These are phyloP conservation scores for Thelaira solivaga DNA, from an alignment of 2,888 invertebrate species.

Conservation along the genomic window DNA sequence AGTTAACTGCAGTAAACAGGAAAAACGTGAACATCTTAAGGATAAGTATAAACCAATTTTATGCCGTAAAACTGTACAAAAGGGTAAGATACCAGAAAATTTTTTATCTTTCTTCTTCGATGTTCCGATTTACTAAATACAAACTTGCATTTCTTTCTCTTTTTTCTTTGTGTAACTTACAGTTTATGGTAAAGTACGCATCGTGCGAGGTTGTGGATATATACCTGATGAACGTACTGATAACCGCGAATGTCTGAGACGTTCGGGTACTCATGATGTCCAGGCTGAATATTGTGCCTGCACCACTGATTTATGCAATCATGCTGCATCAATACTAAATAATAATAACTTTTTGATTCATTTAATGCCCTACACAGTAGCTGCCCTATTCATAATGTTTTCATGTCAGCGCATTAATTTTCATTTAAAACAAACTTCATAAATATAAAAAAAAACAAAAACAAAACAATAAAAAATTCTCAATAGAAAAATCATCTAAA, in stretches of 20 bases:
- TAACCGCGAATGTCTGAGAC: slow-evolving; percentile 81
- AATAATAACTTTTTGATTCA: slow-evolving; percentile 66
- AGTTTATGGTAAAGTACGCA: slow-evolving; percentile 86
- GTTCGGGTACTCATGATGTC: slow-evolving; percentile 86
- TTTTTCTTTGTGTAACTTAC: slow-evolving; percentile 64
- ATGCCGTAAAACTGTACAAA: slow-evolving; percentile 90
- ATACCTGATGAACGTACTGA: slow-evolving; percentile 81
- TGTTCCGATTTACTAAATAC: neutral
- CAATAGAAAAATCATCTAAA: slow-evolving; percentile 18
- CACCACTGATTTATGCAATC: slow-evolving; percentile 86
- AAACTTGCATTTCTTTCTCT: neutral
- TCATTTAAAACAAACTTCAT: slow-evolving; percentile 67
- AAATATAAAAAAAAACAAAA: slow-evolving; percentile 64
- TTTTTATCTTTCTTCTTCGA: no score
- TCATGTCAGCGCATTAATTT: slow-evolving; percentile 64
- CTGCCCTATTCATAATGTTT: slow-evolving; percentile 62
- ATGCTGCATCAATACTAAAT: slow-evolving; percentile 73
- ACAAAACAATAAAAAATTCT: slow-evolving; percentile 45
- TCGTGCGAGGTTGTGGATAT: slow-evolving; percentile 90
- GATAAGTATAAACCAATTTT: slow-evolving; percentile 79
- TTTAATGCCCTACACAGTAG: slow-evolving; percentile 68
- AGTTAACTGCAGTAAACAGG: slow-evolving; percentile 88
- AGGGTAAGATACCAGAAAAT: slow-evolving; percentile 78
- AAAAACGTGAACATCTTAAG: slow-evolving; percentile 83
- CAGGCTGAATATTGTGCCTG: slow-evolving; percentile 88